These are phyloP conservation scores for Pachycephala philippinensis DNA, from an alignment of 2,113 vertebrate species.

Conservation along the genomic window DNA sequence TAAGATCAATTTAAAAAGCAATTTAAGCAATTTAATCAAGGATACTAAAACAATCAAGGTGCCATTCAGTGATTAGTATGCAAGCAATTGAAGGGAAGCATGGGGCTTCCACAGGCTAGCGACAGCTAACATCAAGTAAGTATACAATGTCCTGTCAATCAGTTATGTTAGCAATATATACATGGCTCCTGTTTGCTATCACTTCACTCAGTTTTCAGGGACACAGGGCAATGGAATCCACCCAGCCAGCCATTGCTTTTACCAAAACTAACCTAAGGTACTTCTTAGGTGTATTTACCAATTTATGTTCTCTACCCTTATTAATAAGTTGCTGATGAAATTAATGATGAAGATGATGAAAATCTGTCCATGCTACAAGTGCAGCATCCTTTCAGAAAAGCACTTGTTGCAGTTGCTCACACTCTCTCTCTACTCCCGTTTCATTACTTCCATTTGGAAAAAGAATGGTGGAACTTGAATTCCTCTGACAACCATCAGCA, in stretches of 20 bases:
- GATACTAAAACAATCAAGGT: background rate
- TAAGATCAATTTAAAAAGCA: background rate
- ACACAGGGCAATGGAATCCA: background rate
- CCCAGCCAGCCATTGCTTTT: background rate
- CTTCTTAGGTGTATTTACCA: background rate
- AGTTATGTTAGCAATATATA: background rate
- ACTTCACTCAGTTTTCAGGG: background rate
- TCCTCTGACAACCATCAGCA: background rate
- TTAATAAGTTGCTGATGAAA: background rate
- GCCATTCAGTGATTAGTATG: background rate
- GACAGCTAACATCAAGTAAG: background rate
- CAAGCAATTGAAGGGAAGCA: background rate
- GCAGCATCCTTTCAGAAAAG: background rate
- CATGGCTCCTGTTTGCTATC: background rate
- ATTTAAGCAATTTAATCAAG: background rate
- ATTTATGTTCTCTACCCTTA: background rate
- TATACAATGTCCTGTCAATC: background rate
- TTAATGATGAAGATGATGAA: background rate
- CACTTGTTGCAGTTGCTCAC: background rate
- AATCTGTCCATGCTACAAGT: background rate
- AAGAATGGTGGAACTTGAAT: background rate
- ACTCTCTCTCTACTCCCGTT: background rate
- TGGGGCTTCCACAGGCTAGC: background rate
- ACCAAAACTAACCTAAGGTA: background rate
- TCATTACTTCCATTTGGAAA: background rate